Base-by-base conservation (phyloP, 1,140 invertebrate species). In the Zeugodacus cucurbitae region DNA sequence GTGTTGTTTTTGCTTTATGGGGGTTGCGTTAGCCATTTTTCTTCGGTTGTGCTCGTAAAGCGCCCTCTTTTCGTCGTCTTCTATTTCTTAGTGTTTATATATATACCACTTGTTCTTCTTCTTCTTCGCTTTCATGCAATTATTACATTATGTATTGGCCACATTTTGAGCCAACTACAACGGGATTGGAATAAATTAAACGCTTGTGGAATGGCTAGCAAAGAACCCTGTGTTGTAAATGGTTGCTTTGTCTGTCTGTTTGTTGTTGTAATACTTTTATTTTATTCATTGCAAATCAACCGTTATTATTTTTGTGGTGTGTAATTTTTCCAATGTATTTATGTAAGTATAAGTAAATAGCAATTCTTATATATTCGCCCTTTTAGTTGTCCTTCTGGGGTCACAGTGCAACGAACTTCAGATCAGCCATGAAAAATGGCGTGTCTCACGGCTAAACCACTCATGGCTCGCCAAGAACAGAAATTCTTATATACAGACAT, bases 151-250 rank as follows among this genome's bases (percentile, higher is more conserved):
- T 88, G 70, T 88, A 88, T 78, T 78, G 0, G 48, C 37, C 29
- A 29, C 67, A 82, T 7, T 88, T 88, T 88, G 87, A 88, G 87
- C 44, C 82, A 88, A 88, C 87, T 88, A 78, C 70, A 78, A 78
- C 67, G 67, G 87, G 87, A 88, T 88, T 88, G 87, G 87, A 88
- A 88, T 88, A 88, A 88, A 88, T 88, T 88, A 88, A 88, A 48
- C 32, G 70, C 20, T 37, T 54, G 85, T 44, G 26, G 74, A 82
- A 41, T 82, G 74, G 74, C 74, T 82, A 82, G 44, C 74, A 54
- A 29, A 14, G 67, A n/a, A 74, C 67, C 34, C 32, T 41, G 32
- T 41, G 44, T 29, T 22, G 41, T 82, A 82, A 82, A 82, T 82
- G 74, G 74, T 82, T 82, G 74, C 41, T 82, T 82, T 14, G n/a